phyloP scores from a whole-genome alignment of 2,113 vertebrate genomes.

The Megalops atlanticus region DNA sequence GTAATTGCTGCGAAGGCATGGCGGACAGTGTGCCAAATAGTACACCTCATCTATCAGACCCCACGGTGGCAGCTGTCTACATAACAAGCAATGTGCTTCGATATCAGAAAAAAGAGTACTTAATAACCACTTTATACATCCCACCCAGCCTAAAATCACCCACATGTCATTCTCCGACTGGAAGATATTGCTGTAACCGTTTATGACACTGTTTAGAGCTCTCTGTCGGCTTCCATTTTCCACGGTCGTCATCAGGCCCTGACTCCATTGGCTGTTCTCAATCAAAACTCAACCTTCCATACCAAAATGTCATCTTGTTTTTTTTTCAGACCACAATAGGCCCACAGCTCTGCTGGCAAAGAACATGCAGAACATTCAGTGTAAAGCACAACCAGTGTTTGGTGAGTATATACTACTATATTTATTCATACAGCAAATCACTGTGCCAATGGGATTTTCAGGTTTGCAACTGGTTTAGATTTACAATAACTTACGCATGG shows the following conservation, averaged over 20 bases:
- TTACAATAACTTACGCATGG: too few species aligned
- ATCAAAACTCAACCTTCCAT: background rate
- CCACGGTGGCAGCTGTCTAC: background rate
- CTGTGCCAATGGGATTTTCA: background rate
- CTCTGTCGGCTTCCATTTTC: background rate
- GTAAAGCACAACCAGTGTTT: background rate
- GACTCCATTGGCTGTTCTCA: constrained; percentile 3
- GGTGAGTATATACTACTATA: background rate
- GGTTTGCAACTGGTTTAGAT: background rate
- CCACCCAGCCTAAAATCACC: background rate
- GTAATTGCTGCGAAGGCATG: too few species aligned
- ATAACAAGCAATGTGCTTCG: background rate
- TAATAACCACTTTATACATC: background rate
- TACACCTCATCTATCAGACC: background rate
- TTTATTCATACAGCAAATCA: background rate
- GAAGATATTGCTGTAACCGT: background rate
- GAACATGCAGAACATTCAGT: background rate
- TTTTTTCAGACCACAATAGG: background rate
- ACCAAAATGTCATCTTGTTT: background rate
- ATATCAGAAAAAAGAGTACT: background rate
- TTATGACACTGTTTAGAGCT: background rate
- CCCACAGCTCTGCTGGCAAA: background rate
- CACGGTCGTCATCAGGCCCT: background rate
- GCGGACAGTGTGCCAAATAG: background rate
- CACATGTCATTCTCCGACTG: background rate